Conservation (phyloP, 2,113 vertebrate genomes). For the Chinchilla lanigera region DNA sequence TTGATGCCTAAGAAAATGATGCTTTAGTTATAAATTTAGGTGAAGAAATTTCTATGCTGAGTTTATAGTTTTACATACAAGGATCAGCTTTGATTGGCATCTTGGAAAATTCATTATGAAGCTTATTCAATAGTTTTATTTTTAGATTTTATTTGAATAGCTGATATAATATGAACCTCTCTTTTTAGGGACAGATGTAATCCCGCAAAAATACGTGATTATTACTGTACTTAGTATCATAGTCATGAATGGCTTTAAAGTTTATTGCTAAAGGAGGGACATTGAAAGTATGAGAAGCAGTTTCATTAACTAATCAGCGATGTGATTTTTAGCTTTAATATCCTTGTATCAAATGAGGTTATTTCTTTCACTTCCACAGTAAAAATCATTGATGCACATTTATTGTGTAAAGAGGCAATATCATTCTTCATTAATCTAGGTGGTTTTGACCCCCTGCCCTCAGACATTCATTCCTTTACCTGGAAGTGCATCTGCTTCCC, state of each 20-base stretch:
- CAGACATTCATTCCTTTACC: background rate
- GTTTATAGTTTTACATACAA: slow-evolving; percentile 1
- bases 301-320: background rate
- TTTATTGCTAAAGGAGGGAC: slow-evolving; percentile 30
- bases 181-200: slow-evolving; percentile 2
- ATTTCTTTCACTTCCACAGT: background rate
- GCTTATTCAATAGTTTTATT: slow-evolving; percentile 6
- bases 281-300: background rate
- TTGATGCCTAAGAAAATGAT: background rate
- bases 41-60: background rate
- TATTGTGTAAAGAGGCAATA: background rate
- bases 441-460: background rate
- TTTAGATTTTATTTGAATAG: slow-evolving; percentile 61
- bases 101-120: slow-evolving; percentile 45
- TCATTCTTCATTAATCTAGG: background rate
- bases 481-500: slow-evolving; percentile 44
- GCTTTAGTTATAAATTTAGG: background rate
- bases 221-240: background rate
- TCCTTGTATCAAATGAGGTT: background rate
- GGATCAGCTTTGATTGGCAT: slow-evolving; percentile 39
- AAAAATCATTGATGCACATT: background rate
- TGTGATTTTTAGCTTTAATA: slow-evolving; percentile 19
- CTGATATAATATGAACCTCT: background rate
- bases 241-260: background rate
- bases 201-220: background rate